Evolutionary conservation across 2,113 vertebrate species (phyloP), one percentile per base, ranked within the genome.

Genomic region (Anguilla rostrata): DNA sequence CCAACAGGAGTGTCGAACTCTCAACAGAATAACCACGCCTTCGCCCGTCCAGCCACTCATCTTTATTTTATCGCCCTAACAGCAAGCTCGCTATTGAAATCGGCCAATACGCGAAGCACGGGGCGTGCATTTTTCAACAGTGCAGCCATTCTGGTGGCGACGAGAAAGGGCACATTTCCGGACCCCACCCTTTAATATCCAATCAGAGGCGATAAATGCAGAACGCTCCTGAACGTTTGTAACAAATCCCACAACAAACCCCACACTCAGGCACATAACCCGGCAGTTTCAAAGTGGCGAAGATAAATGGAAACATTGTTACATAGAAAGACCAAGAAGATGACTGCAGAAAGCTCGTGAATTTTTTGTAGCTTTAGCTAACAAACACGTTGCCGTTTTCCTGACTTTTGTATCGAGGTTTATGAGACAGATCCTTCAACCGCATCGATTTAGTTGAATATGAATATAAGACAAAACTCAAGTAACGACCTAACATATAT

Each of bases 171-270:
- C n/a, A 90, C 87, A 88, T 88, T 92, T 92, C 87, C 88, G 91
- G 91, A 92, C 94, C 91, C 92, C 94, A 93, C 94, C 93, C 91
- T 85, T 63, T 34, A 63, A 7, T 22, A 16, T 80, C 92, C 87
- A 89, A 91, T 92, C 86, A 89, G 79, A 91, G 84, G 14, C 16
- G 39, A 20, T 29, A 40, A 75, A 6, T 14, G 39, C 41, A 66
- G 29, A 40, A 20, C 56, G 29, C 39, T 66, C 14, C 9, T 43
- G 3, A 56, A 75, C 2, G 18, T 71, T 75, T 75, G 83, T 53
- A 82, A 49, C 39, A 40, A 81, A 43, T 18, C 84, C 85, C 92
- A 90, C 85, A 40, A 87, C 49, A 53, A 53, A 12, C 49, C 49
- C 1, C 7, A 53, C 5, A 14, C 8, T 53, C 49, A 14, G 49